Percentiles rank a stretch among this genome's conserved stretches.
phyloP scores from a whole-genome alignment of 2,888 invertebrate genomes.

The Lordiphosa fenestrarum region DNA sequence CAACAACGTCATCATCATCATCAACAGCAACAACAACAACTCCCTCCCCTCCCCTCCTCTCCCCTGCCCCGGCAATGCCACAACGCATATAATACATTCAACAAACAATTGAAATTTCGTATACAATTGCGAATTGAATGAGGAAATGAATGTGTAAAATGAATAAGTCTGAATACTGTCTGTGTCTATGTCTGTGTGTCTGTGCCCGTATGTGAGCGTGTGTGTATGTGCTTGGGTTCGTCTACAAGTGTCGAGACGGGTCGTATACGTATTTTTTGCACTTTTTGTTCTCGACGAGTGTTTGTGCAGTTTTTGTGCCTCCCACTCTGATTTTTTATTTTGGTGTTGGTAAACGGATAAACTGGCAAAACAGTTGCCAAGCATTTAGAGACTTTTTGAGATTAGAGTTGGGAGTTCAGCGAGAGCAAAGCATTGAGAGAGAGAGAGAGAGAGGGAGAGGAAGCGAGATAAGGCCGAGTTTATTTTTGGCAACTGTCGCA shows the following conservation, averaged over 20 bases:
- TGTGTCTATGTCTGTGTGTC: conserved; percentile 20
- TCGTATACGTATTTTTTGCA: conserved; percentile 62
- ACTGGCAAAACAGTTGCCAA: conserved; percentile 56
- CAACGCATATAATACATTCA: conserved; percentile 68
- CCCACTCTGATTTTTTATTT: conserved; percentile 10
- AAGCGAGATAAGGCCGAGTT: conserved; percentile 5
- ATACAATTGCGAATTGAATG: conserved; percentile 76
- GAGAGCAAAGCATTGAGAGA: neutral
- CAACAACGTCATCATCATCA: conserved; percentile 68
- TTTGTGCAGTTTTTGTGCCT: conserved; percentile 22
- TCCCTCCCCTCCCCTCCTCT: neutral
- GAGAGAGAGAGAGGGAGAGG: conserved; percentile 11
- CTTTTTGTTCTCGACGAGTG: conserved; percentile 44
- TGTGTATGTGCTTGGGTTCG: conserved; percentile 29
- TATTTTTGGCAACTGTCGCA: conserved; percentile 7
- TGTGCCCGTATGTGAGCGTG: conserved; percentile 9
- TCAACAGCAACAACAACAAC: conserved; percentile 34
- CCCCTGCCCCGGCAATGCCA: conserved; percentile 24
- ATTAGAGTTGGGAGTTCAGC: conserved; percentile 34
- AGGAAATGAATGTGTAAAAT: conserved; percentile 76
- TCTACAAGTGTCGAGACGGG: conserved; percentile 54
- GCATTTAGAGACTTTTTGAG: conserved; percentile 42
- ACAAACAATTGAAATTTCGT: conserved; percentile 74
- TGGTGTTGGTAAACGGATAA: conserved; percentile 60
- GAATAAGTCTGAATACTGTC: conserved; percentile 71